Conservation (phyloP, 2,797 vertebrate genomes). For the Epinephelus malabaricus region DNA sequence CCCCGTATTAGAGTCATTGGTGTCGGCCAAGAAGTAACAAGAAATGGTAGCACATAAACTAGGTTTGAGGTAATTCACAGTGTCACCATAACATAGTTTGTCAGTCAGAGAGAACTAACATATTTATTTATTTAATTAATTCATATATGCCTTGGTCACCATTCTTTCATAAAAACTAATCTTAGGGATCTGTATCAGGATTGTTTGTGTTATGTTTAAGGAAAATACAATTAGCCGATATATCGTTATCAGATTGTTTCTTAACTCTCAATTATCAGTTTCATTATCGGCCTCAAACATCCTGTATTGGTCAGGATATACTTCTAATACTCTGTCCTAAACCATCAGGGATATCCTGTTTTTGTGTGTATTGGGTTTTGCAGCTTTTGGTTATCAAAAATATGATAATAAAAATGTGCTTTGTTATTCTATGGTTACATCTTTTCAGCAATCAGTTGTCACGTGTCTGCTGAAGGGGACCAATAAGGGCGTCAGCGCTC, state of each 20-base stretch:
- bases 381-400: background rate
- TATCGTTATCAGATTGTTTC: background rate
- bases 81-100: too few relatives aligned
- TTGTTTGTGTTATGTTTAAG: background rate
- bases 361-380: background rate
- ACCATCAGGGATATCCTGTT: background rate
- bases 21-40: background rate
- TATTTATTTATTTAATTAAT: too few relatives aligned
- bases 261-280: background rate
- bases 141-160: background rate
- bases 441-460: conserved; percentile 63
- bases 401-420: background rate
- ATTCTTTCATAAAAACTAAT: background rate
- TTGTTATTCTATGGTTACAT: background rate
- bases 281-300: background rate
- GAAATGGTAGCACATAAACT: background rate
- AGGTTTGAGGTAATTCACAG: background rate
- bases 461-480: conserved; percentile 84
- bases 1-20: too few relatives aligned
- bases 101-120: too few relatives aligned
- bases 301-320: background rate
- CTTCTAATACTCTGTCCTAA: background rate
- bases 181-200: background rate
- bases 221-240: background rate
- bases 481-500: conserved; percentile 82